Base-by-base conservation (phyloP, 2,888 invertebrate species). In the Aleiodes alternator region DNA sequence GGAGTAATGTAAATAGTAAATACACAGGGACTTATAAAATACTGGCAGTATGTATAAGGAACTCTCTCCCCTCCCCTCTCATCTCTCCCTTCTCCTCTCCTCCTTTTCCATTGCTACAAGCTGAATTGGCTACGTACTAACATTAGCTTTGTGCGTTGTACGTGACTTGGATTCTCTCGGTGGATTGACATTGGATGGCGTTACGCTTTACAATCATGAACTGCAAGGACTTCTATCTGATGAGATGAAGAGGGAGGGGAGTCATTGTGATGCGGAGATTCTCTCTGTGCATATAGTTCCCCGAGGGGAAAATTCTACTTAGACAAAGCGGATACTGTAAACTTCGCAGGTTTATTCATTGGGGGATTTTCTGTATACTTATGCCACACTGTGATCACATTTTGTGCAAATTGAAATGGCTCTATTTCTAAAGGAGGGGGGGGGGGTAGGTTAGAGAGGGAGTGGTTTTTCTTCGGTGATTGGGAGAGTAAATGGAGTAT, bases 91-190 rank as follows among this genome's bases (percentile, higher is more conserved):
- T n/a, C 38, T 38, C 38, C 8, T 4, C 8, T 3, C 38, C 23
- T 23, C 23, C 23, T 23, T 23, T 23, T 23, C 23, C 23, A 23
- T 23, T 23, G 23, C 23, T 23, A 23, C 43, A 48, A 50, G 29
- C 53, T 43, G 9, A 43, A 43, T 43, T 43, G 43, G 11, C 43
- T 43, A 43, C 43, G 29, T 50, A 38, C 68, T 31, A 50, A 59
- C 71, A 4, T 68, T 69, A 38, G 76, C 75, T 74, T 78, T 77
- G 77, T 80, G 77, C 78, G 76, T 78, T 53, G 76, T 74, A 78
- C 80, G 80, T 80, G 80, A 80, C 78, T 74, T 59, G 78, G 74
- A 78, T 80, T 77, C 61, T 72, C 73, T 68, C 74, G 16, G 64
- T 72, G 78, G 78, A 74, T 80, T 78, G 72, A 72, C 78, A 71